Evolutionary conservation across 2,888 invertebrate genomes (phyloP), one percentile per base, ranked within the genome.

Genomic region (Acrocyrtus sp.): DNA sequence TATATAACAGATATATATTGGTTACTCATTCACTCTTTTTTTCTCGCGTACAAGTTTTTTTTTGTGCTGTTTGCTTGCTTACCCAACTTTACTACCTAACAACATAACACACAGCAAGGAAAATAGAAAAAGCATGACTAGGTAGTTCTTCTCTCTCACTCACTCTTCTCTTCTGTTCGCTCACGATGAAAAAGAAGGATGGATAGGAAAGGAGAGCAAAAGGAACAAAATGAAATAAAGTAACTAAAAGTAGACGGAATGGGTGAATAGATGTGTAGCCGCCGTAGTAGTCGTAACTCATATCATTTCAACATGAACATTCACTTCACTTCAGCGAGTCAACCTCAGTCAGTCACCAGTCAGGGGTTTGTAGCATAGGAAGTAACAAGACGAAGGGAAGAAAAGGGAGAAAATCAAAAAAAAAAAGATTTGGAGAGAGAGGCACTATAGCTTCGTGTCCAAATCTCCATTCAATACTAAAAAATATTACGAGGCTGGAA

Each of bases 331-430:
- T 69, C 69, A 69, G 61, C 69, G 54, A 69, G 69, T 69, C 69
- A 69, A 69, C 69, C 69, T 69, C 69, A 69, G 69, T 69, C 69
- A 69, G 69, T 69, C 69, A 69, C 62, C 69, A 69, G 69, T 69
- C 69, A 69, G 69, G 69, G 62, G 62, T 62, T 54, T 69, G 69
- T 60, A 68, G 67, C 65, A 75, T 66, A 74, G 60, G 60, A 72
- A 70, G 69, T 67, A 63, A 43, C 67, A 74, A 70, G 75, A 60
- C 58, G 74, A 60, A 39, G 53, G 62, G 70, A 66, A 60, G 68
- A 66, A 63, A 56, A 72, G 47, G 41, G 72, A 51, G 63, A 48
- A 62, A 54, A 57, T 62, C 45, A 56, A 50, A 21, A 24, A 48
- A 61, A 50, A 61, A 51, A 47, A 43, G 57, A 26, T 29, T 67